Conservation (phyloP, 2,888 invertebrate genomes). For the Folsomia candida region DNA sequence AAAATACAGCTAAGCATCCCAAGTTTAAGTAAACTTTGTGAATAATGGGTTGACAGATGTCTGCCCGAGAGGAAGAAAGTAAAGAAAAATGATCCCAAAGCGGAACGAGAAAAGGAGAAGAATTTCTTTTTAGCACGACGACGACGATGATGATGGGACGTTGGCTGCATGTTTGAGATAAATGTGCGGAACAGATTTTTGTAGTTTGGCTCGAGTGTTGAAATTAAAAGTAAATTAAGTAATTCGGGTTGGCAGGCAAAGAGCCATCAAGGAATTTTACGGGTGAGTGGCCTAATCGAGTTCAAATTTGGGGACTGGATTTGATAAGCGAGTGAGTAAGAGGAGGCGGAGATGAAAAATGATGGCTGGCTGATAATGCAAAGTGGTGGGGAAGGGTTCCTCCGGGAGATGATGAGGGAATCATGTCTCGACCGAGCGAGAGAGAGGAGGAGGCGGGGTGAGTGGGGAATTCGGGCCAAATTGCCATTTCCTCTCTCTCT, state of each 20-base stretch:
- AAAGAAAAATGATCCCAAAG: conserved; percentile 18
- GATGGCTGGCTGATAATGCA: neutral
- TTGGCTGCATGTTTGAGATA: neutral
- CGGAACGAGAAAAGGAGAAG: neutral
- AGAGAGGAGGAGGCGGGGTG: conserved; percentile 30
- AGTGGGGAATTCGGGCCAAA: conserved; percentile 50
- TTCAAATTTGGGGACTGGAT: conserved; percentile 16
- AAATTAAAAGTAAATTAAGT: conserved; percentile 17
- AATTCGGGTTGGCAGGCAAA: conserved; percentile 2
- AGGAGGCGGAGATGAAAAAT: conserved; percentile 11
- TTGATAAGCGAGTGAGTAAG: conserved; percentile 9
- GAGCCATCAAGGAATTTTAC: conserved; percentile 8
- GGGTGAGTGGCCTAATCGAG: conserved; percentile 11
- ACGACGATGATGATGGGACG: too few species aligned
- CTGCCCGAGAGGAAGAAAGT: conserved; percentile 1
- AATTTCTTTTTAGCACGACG: neutral
- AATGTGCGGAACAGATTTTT: conserved; percentile 5
- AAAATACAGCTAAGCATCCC: neutral
- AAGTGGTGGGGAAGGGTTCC: conserved; percentile 11
- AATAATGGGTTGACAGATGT: conserved; percentile 29
- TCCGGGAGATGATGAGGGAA: conserved; percentile 1
- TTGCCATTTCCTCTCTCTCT: conserved; percentile 51
- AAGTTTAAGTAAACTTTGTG: conserved; percentile 15
- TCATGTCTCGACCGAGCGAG: conserved; percentile 4
- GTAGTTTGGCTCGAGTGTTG: neutral